Evolutionary conservation across 2,113 vertebrate species (phyloP).

Genomic region (Triplophysa rosa): DNA sequence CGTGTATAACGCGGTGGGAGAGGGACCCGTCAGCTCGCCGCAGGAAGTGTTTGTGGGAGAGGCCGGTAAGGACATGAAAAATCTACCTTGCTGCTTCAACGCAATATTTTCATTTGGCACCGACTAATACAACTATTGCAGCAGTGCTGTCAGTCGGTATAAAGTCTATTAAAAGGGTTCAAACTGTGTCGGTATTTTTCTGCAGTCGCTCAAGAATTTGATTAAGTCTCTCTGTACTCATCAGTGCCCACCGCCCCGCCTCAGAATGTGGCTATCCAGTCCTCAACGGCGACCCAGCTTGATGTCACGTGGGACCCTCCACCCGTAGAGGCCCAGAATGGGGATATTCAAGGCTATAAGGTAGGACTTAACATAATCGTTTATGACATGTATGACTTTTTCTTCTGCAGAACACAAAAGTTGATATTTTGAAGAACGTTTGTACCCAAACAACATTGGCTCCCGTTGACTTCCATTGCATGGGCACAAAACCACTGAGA

Average conservation of each 20-base stretch:
- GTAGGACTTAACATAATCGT: constrained; percentile 54
- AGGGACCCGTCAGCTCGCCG: constrained; percentile 88
- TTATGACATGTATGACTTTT: too few relatives aligned
- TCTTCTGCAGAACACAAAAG: too few relatives aligned
- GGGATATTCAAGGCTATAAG: constrained; percentile 98
- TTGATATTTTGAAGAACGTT: too few relatives aligned
- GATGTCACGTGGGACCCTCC: constrained; percentile 93
- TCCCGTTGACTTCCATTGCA: too few relatives aligned
- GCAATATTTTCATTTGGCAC: constrained; percentile 13
- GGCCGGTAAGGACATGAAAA: constrained; percentile 80
- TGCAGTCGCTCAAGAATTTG: neutral
- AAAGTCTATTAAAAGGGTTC: constrained; percentile 13
- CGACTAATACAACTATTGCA: neutral
- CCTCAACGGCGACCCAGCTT: constrained; percentile 88
- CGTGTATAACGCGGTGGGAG: constrained; percentile 91
- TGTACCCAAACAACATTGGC: too few relatives aligned
- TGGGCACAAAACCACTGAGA: too few relatives aligned
- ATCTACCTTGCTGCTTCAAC: neutral
- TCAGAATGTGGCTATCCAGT: constrained; percentile 82
- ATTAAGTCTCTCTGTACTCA: constrained; percentile 18
- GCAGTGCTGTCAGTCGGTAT: neutral
- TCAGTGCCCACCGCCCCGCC: constrained; percentile 88
- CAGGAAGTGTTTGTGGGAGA: constrained; percentile 98
- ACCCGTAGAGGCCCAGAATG: constrained; percentile 85
- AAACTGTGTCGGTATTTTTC: neutral